Percentiles rank a stretch among this genome's conserved stretches.
Conservation (phyloP, 64 coral and sea anemone genomes). For the Cladopsammia gracilis region DNA sequence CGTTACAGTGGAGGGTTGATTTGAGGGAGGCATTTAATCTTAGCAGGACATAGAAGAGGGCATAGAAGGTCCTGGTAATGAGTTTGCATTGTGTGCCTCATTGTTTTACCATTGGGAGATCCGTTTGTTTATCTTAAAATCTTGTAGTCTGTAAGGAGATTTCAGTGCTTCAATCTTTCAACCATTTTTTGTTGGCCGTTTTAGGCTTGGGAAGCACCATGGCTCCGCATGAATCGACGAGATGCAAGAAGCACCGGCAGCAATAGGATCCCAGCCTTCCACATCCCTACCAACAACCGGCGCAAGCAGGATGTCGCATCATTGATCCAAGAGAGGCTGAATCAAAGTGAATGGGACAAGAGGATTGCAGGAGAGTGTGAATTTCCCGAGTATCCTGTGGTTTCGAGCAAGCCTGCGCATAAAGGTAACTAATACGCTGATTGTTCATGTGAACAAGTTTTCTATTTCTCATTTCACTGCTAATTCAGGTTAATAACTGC, state of each 20-base stretch:
- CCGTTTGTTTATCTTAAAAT: background rate
- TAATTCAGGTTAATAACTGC: too few relatives aligned
- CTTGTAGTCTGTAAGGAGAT: background rate
- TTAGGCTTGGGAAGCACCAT: constrained; percentile 64
- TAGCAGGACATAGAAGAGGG: too few relatives aligned
- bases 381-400: background rate
- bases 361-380: background rate
- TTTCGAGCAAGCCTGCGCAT: background rate
- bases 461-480: too few relatives aligned
- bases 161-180: background rate
- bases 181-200: background rate
- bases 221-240: constrained; percentile 16
- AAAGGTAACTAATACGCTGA: background rate
- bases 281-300: background rate
- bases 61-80: too few relatives aligned
- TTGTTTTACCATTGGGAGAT: background rate
- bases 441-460: too few relatives aligned
- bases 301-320: constrained; percentile 60
- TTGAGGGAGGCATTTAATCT: too few relatives aligned
- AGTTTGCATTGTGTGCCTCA: too few relatives aligned
- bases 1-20: too few relatives aligned
- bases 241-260: constrained; percentile 20
- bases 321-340: constrained; percentile 61
- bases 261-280: constrained; percentile 27
- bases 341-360: background rate